Base-by-base conservation (phyloP, 2,888 invertebrate species). In the Barypeithes pellucidus region DNA sequence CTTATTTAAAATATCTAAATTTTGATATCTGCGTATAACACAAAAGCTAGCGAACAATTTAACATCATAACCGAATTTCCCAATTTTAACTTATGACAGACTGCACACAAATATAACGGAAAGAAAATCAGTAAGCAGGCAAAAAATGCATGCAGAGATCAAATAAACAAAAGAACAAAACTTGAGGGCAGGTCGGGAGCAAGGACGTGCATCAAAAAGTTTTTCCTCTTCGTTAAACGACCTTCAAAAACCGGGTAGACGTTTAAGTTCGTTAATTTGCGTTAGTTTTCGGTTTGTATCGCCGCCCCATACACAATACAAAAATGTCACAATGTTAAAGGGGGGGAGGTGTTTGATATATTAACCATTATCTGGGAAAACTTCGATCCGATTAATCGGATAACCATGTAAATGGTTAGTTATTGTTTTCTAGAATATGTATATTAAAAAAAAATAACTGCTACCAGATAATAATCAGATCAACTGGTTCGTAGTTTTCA, bases 221-320 rank as follows among this genome's bases (percentile, higher is more conserved):
- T 77, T 29, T 76, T 72, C 71, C 74, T 74, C 67, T 73, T 75
- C 73, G 68, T 75, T 87, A 90, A 91, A 92, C 91, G 91, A 92
- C 91, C 91, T 90, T 91, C 91, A 92, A 88, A 89, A 89, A 88
- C 88, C 88, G 88, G 86, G 45, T 88, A 89, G 88, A 88, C 88
- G 88, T 89, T 86, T 83, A 79, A 78, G 78, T 88, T 88, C 85
- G 84, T 86, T 85, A 87, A 86, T 75, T 81, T 78, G 75, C 68
- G 82, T 84, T 89, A 90, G 91, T 91, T 92, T 74, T 59, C 62
- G 60, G 29, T 72, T 60, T 68, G 45, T 61, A 63, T 69, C 92
- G 92, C 90, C 90, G 92, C 93, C 93, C 93, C 93, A 93, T 92
- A 92, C 93, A 93, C 93, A 93, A 91, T 91, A 89, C 88, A 93